Evolutionary conservation across 2,888 invertebrate genomes (phyloP).

Genomic region (Dilophus febrilis): DNA sequence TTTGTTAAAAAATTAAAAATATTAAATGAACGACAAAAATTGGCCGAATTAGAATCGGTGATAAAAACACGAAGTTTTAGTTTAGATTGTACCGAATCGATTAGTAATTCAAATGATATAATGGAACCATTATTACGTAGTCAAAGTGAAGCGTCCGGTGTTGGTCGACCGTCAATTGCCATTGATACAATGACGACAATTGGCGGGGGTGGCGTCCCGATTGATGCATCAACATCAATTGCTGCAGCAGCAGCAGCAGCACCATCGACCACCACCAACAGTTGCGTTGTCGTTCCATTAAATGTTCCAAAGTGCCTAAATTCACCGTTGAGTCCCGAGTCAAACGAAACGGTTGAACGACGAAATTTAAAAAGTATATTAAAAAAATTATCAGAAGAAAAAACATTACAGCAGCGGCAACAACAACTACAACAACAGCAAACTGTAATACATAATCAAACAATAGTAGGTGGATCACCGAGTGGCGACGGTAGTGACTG

Average conservation of each 20-base stretch:
- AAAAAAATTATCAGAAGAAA: conserved; percentile 61
- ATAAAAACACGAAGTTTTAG: conserved; percentile 65
- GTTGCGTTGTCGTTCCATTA: conserved; percentile 7
- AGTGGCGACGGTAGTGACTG: neutral
- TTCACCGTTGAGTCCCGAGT: conserved; percentile 40
- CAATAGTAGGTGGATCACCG: neutral
- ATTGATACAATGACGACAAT: conserved; percentile 18
- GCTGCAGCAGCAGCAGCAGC: too few species aligned
- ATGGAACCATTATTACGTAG: conserved; percentile 49
- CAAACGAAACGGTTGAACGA: conserved; percentile 68
- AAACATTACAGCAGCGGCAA: conserved; percentile 16
- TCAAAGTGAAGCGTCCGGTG: conserved; percentile 65
- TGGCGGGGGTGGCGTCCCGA: conserved; percentile 17
- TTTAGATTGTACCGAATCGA: conserved; percentile 50
- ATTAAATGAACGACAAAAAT: conserved; percentile 70
- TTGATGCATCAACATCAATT: conserved; percentile 15
- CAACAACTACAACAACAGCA: conserved; percentile 1
- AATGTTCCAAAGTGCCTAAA: conserved; percentile 15
- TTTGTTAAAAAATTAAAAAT: conserved; percentile 81
- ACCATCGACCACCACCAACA: conserved; percentile 2
- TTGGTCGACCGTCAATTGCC: conserved; percentile 37
- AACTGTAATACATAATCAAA: neutral
- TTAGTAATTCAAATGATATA: conserved; percentile 37
- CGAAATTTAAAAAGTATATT: conserved; percentile 69
- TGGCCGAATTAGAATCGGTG: conserved; percentile 63